These are phyloP conservation scores for Chymomyza costata DNA, from an alignment of 1,140 invertebrate species.

Conservation along the genomic window DNA sequence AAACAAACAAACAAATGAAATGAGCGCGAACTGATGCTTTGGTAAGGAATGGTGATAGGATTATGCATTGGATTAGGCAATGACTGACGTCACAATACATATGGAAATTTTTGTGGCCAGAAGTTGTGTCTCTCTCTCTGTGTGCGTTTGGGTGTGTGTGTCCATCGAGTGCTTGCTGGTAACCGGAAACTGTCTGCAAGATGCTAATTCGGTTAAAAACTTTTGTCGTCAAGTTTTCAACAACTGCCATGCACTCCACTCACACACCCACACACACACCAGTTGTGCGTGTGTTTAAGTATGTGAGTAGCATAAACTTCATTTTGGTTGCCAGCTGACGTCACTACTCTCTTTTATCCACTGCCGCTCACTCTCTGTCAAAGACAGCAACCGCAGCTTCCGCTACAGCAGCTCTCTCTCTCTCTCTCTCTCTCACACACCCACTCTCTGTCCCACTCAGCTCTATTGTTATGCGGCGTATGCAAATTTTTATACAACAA, in stretches of 20 bases:
- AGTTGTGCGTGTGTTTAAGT: no score
- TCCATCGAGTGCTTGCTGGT: no score
- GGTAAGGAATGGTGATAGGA: conserved; percentile 12
- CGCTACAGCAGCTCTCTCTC: neutral
- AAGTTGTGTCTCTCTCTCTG: neutral
- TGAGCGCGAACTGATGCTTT: conserved; percentile 23
- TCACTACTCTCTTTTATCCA: neutral
- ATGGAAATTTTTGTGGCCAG: conserved; percentile 47
- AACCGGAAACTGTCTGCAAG: conserved; percentile 66
- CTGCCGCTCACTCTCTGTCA: neutral
- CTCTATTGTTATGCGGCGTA: conserved; percentile 57
- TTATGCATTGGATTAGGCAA: no score
- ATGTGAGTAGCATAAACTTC: conserved; percentile 47
- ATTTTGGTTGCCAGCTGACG: conserved; percentile 28
- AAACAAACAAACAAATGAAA: conserved; percentile 67
- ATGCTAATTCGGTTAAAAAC: conserved; percentile 71
- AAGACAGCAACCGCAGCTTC: no score
- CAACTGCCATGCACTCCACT: conserved; percentile 32
- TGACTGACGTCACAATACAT: conserved; percentile 43
- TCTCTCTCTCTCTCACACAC: conserved; percentile 9
- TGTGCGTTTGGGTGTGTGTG: conserved; percentile 14
- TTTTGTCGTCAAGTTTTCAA: conserved; percentile 64
- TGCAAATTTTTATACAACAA: conserved; percentile 43
- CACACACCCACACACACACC: conserved; percentile 15
- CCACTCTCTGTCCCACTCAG: no score